A percentile compares a stretch with the other conserved stretches of the same genome.
These are phyloP conservation scores for Thecophora atra DNA, from an alignment of 2,888 invertebrate genomes.

Conservation along the genomic window DNA sequence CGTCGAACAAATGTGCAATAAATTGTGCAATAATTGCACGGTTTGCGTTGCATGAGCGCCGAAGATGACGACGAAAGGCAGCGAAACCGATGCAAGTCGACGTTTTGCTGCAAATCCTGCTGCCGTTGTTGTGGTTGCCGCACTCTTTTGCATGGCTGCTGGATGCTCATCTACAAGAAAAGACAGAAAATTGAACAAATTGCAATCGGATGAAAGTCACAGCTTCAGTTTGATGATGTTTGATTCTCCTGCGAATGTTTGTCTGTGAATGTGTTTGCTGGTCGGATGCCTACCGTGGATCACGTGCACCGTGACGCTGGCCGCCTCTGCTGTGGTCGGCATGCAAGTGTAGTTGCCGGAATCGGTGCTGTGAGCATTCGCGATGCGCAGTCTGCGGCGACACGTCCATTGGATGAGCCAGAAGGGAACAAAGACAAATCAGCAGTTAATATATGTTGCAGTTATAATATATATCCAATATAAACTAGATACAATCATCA, in stretches of 20 bases:
- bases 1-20: not conserved
- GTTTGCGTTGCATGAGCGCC: slow-evolving; percentile 41
- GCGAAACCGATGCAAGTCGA: no score
- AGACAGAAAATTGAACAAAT: not conserved
- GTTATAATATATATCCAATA: no score
- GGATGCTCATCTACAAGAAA: slow-evolving; percentile 58
- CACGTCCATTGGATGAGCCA: not conserved
- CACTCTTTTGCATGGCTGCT: slow-evolving; percentile 62
- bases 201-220: no score
- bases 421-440: not conserved
- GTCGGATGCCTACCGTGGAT: slow-evolving; percentile 77
- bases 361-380: slow-evolving; percentile 78
- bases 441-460: no score
- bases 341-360: slow-evolving; percentile 91
- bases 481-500: no score
- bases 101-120: slow-evolving; percentile 25
- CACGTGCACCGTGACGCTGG: slow-evolving; percentile 87
- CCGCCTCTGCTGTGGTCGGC: slow-evolving; percentile 84
- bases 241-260: no score
- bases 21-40: slow-evolving; percentile 28
- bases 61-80: slow-evolving; percentile 38
- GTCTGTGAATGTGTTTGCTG: not conserved
- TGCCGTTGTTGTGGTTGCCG: slow-evolving; percentile 33
- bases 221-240: no score
- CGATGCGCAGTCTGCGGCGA: slow-evolving; percentile 73